Percentiles rank a stretch among this genome's conserved stretches.
These are phyloP conservation scores for Cephalopholis sonnerati DNA, from an alignment of 2,113 vertebrate species.

Conservation along the genomic window DNA sequence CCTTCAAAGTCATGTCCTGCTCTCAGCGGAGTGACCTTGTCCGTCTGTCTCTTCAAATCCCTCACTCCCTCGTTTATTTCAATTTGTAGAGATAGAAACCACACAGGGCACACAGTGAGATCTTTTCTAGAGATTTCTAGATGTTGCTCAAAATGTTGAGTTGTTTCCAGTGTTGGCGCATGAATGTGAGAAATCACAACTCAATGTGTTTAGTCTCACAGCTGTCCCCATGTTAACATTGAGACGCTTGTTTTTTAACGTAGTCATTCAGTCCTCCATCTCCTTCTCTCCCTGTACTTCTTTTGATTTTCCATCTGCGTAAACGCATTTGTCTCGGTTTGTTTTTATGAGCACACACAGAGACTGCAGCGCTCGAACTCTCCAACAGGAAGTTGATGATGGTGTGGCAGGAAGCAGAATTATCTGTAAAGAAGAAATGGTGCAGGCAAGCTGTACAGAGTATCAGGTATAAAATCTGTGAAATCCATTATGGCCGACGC, in stretches of 20 bases:
- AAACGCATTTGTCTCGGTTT: not conserved
- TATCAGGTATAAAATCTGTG: constrained; percentile 26
- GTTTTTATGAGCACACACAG: not conserved
- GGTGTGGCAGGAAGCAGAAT: constrained; percentile 53
- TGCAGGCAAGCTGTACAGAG: constrained; percentile 26
- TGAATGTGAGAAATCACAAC: constrained; percentile 37
- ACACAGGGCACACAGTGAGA: not conserved
- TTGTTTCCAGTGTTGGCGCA: constrained; percentile 4
- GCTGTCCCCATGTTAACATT: constrained; percentile 46
- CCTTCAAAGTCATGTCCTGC: constrained; percentile 42
- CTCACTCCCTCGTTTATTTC: not conserved
- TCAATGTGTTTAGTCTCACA: constrained; percentile 52
- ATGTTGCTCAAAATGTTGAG: constrained; percentile 13
- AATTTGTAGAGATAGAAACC: not conserved
- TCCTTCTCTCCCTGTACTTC: not conserved
- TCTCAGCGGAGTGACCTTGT: constrained; percentile 29
- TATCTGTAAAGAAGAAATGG: constrained; percentile 32
- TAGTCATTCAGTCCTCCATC: not conserved
- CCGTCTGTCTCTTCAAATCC: constrained; percentile 11
- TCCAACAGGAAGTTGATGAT: constrained; percentile 44
- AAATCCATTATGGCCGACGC: constrained; percentile 21
- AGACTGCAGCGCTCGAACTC: constrained; percentile 8
- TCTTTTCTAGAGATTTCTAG: not conserved
- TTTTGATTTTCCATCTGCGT: constrained; percentile 1
- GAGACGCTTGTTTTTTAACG: not conserved